Percentiles rank a stretch among this genome's conserved stretches.
These are phyloP conservation scores for Gymnogyps californianus DNA, from an alignment of 2,113 vertebrate genomes.

Conservation along the genomic window DNA sequence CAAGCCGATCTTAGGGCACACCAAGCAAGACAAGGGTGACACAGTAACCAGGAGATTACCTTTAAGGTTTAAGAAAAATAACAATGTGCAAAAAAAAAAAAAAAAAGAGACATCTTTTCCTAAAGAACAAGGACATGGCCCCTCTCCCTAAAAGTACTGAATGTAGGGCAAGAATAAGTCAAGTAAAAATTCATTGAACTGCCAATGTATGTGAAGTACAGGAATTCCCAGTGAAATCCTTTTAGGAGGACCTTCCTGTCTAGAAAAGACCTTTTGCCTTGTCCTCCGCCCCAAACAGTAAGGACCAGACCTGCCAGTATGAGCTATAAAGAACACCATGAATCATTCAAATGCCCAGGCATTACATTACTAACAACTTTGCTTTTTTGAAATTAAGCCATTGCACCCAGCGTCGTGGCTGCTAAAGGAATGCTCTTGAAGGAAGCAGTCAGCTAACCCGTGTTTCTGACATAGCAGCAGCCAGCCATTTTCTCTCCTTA, in stretches of 20 bases:
- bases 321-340: background rate
- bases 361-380: background rate
- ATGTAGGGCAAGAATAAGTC: background rate
- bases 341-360: background rate
- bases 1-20: background rate
- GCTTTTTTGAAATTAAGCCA: background rate
- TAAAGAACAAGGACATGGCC: background rate
- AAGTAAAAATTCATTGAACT: background rate
- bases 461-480: background rate
- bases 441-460: accelerated
- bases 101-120: background rate
- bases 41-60: background rate
- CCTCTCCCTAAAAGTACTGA: background rate
- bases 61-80: background rate
- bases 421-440: background rate
- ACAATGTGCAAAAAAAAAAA: background rate
- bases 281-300: background rate
- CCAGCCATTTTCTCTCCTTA: background rate
- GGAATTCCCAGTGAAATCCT: background rate
- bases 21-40: background rate
- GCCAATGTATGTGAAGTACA: background rate
- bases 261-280: background rate
- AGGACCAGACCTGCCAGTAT: background rate
- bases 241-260: background rate
- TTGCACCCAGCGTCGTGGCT: background rate